Percentiles rank a stretch among this genome's conserved stretches.
These are phyloP conservation scores for Marcusenius ussheri DNA, from an alignment of 2,113 vertebrate genomes.

Conservation along the genomic window DNA sequence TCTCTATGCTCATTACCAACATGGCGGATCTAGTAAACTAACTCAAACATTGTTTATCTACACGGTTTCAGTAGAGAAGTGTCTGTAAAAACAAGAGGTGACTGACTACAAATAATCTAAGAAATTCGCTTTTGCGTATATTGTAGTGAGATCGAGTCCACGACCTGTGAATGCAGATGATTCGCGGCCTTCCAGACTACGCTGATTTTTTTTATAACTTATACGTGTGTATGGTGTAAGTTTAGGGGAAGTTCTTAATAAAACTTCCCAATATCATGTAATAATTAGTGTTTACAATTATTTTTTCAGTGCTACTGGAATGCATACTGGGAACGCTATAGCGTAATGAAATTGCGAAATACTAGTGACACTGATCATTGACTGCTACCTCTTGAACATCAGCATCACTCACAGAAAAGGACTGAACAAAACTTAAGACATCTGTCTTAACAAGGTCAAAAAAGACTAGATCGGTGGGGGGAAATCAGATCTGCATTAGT, in stretches of 20 bases:
- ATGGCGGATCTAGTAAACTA: slow-evolving; percentile 2
- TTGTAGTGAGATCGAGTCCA: neutral
- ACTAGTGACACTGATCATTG: neutral
- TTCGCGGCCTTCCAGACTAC: neutral
- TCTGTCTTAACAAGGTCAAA: neutral
- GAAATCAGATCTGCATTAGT: neutral
- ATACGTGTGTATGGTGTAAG: neutral
- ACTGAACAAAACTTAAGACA: neutral
- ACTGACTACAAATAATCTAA: neutral
- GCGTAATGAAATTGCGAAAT: neutral
- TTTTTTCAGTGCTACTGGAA: neutral
- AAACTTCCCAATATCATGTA: neutral
- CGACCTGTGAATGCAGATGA: neutral
- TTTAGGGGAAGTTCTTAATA: neutral
- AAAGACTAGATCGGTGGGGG: neutral
- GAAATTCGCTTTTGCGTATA: neutral
- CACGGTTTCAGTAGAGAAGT: neutral
- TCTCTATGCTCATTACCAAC: neutral
- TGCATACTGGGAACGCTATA: neutral
- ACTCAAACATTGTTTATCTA: neutral
- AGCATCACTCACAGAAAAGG: too few relatives aligned
- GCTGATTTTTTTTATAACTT: neutral
- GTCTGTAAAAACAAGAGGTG: neutral
- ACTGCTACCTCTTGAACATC: too few relatives aligned
- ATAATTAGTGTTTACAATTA: neutral